These are phyloP conservation scores for Hoplodrina blanda DNA, from an alignment of 2,888 invertebrate species.

Conservation along the genomic window DNA sequence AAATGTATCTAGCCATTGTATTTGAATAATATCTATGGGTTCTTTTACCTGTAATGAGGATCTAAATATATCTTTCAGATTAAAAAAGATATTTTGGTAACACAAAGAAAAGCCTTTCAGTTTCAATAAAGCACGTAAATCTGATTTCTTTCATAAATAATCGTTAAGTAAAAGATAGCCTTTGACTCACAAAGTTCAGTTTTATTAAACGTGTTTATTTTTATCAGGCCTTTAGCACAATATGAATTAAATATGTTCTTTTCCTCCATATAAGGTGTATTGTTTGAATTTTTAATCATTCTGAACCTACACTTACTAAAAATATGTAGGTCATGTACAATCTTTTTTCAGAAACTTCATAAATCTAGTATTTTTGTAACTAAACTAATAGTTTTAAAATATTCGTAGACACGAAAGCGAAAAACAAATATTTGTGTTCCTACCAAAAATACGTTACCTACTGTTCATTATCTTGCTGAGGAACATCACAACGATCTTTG, in stretches of 20 bases:
- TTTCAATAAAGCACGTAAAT: conserved; percentile 41
- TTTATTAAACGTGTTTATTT: conserved; percentile 22
- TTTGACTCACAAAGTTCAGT: conserved; percentile 35
- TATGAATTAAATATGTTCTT: too few relatives aligned
- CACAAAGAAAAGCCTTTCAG: conserved; percentile 31
- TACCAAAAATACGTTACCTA: too few relatives aligned
- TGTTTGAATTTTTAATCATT: background rate
- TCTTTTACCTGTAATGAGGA: background rate
- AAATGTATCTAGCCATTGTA: too few relatives aligned
- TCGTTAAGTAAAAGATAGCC: conserved; percentile 19
- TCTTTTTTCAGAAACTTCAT: background rate
- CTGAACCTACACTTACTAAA: background rate
- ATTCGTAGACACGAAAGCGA: background rate
- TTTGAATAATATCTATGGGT: too few relatives aligned
- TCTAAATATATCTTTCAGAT: background rate
- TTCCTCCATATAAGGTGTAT: background rate
- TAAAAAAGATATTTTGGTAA: background rate
- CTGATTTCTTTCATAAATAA: conserved; percentile 39
- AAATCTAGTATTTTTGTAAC: background rate
- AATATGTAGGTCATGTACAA: too few relatives aligned
- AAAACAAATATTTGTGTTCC: background rate
- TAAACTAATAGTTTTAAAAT: background rate
- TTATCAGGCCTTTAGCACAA: background rate
- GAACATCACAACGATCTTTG: background rate
- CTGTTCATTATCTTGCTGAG: too few relatives aligned